phyloP scores from a whole-genome alignment of 2,113 vertebrate genomes.

The Centropus bengalensis region DNA sequence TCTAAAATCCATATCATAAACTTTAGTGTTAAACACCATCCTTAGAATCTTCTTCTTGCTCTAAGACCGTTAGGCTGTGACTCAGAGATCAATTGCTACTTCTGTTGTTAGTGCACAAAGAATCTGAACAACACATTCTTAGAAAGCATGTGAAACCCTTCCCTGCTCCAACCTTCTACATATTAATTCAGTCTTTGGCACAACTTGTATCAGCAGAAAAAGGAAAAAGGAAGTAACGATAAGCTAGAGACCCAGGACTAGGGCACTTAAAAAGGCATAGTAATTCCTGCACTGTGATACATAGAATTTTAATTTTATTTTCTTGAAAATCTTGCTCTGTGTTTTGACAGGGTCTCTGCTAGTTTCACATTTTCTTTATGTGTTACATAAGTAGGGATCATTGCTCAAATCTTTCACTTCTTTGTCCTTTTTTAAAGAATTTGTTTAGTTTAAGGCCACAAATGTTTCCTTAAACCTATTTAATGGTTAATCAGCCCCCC shows the following conservation, averaged over 20 bases:
- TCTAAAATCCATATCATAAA: constrained; percentile 6
- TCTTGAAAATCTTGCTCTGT: neutral
- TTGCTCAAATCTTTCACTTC: neutral
- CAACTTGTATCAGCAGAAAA: neutral
- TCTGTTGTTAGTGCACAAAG: neutral
- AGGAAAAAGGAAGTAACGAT: neutral
- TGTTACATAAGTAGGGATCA: neutral
- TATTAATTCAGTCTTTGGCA: neutral
- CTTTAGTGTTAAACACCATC: neutral
- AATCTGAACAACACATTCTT: neutral
- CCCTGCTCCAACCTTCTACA: neutral
- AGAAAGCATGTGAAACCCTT: neutral
- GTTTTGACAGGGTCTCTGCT: neutral
- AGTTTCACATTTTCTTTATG: neutral
- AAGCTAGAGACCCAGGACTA: neutral
- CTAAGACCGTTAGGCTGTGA: neutral
- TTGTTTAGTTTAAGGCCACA: neutral
- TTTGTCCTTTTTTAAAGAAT: neutral
- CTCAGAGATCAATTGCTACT: neutral
- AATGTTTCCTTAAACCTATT: neutral
- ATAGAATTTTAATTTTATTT: neutral
- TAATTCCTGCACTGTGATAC: neutral
- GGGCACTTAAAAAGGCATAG: neutral
- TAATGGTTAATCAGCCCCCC: accelerated
- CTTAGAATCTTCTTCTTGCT: neutral